A percentile compares a stretch with the other conserved stretches of the same genome.
These are phyloP conservation scores for Standfussiana lucernea DNA, from an alignment of 2,888 invertebrate genomes.

Conservation along the genomic window DNA sequence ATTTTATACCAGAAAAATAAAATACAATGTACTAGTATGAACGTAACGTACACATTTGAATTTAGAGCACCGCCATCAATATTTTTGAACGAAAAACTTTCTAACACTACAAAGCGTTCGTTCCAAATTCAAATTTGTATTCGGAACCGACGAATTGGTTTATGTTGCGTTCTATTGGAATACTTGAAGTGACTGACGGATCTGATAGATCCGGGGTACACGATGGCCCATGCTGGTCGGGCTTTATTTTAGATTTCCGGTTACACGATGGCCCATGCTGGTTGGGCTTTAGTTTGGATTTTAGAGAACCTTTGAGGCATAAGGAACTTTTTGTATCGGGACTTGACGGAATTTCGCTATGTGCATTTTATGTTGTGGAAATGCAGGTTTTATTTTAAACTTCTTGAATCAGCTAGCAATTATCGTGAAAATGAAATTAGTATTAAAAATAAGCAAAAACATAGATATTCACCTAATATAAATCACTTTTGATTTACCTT, in stretches of 20 bases:
- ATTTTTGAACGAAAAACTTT: constrained; percentile 68
- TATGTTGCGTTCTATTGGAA: constrained; percentile 57
- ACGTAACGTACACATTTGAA: constrained; percentile 53
- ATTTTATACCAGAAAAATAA: constrained; percentile 45
- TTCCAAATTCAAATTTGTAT: constrained; percentile 66
- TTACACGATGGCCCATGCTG: constrained; percentile 15
- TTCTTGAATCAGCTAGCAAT: not conserved
- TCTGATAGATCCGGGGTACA: constrained; percentile 28
- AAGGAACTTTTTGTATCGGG: not conserved
- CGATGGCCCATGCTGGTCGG: constrained; percentile 5
- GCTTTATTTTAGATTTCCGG: not conserved
- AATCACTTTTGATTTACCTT: not conserved
- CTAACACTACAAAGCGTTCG: constrained; percentile 62
- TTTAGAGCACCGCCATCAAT: constrained; percentile 64
- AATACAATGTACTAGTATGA: constrained; percentile 46
- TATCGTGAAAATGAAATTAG: not conserved
- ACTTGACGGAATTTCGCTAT: not conserved
- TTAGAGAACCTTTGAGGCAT: not conserved
- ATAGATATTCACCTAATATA: not conserved
- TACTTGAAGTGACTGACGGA: constrained; percentile 53
- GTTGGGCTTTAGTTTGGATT: not conserved
- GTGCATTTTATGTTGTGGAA: constrained; percentile 3
- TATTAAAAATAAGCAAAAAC: not conserved
- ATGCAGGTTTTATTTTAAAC: not conserved
- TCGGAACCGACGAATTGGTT: constrained; percentile 61